Evolutionary conservation across 2,113 vertebrate genomes (phyloP).

Genomic region (Cyanoramphus novaezelandiae): DNA sequence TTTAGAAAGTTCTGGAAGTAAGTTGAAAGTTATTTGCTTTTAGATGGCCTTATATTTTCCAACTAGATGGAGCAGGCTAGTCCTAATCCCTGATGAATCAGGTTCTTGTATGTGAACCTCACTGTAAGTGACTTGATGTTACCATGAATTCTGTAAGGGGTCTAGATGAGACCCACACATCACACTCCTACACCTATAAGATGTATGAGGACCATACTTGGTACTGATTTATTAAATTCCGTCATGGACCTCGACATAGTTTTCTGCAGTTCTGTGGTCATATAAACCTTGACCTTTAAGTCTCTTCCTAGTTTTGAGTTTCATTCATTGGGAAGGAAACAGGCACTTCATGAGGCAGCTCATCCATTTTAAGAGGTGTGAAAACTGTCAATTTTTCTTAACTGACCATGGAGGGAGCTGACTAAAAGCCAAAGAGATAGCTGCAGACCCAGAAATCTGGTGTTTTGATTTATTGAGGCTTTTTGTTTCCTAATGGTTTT

Average conservation of each 20-base stretch:
- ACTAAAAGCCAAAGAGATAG: background rate
- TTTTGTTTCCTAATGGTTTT: background rate
- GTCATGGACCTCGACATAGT: background rate
- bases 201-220: background rate
- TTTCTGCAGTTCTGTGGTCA: background rate
- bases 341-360: background rate
- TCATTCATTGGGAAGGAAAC: background rate
- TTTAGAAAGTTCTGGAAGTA: background rate
- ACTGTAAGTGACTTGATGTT: background rate
- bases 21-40: background rate
- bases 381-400: background rate
- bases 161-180: background rate
- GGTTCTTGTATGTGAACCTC: background rate
- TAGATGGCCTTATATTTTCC: background rate
- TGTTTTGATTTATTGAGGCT: background rate
- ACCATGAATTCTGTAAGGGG: background rate
- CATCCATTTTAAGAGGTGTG: background rate
- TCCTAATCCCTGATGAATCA: background rate
- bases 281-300: background rate
- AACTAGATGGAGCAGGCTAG: background rate
- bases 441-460: background rate
- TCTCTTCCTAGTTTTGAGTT: background rate
- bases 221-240: background rate
- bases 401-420: background rate
- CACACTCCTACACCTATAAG: background rate